phyloP scores from a whole-genome alignment of 1,140 invertebrate species.

The Alviniconcha marisindica region DNA sequence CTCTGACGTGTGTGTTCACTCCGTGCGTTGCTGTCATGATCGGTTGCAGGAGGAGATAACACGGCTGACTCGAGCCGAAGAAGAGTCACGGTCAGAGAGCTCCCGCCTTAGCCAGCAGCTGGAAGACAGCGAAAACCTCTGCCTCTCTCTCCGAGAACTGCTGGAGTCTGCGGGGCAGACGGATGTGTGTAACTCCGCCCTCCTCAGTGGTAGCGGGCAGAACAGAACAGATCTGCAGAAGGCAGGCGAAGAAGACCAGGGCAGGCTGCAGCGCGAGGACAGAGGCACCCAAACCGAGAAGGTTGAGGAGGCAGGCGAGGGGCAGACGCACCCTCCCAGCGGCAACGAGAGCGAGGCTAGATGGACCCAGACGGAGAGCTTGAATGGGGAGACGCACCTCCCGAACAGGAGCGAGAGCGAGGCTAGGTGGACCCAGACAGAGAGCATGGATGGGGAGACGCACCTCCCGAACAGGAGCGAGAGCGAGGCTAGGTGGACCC shows the following conservation, averaged over 20 bases:
- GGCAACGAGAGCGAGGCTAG: too few relatives aligned
- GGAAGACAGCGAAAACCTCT: constrained; percentile 46
- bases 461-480: neutral
- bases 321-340: too few relatives aligned
- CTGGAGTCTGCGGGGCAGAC: constrained; percentile 5
- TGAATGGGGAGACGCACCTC: too few relatives aligned
- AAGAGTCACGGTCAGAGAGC: constrained; percentile 41
- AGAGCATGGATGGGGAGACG: neutral
- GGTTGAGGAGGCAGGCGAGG: too few relatives aligned
- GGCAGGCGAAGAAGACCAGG: neutral
- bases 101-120: constrained; percentile 41
- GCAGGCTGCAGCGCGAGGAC: too few relatives aligned
- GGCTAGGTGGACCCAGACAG: neutral
- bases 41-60: constrained; percentile 46
- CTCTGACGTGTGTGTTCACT: constrained; percentile 9
- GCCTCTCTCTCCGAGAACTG: constrained; percentile 40
- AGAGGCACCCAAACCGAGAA: too few relatives aligned
- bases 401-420: too few relatives aligned
- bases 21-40: neutral
- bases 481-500: neutral
- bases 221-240: constrained; percentile 12
- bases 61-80: constrained; percentile 24
- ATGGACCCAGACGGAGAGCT: too few relatives aligned
- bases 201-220: neutral
- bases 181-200: neutral